Percentiles rank a stretch among this genome's conserved stretches.
phyloP scores from a whole-genome alignment of 92 coral and sea anemone genomes.

The Zoanthus gigantus region DNA sequence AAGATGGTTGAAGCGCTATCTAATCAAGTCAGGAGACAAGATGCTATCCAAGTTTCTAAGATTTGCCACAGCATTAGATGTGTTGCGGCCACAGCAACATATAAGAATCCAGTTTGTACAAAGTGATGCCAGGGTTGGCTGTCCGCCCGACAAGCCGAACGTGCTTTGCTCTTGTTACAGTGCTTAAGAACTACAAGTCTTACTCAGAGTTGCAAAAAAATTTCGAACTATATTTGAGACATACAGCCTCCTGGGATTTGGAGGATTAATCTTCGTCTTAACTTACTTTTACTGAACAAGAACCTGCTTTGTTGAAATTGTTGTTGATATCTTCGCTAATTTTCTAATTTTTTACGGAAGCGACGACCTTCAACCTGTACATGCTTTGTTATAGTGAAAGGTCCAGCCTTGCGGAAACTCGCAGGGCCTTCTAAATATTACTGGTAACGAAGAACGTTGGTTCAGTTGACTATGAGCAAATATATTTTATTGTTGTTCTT shows the following conservation, averaged over 20 bases:
- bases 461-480: slow-evolving; percentile 22
- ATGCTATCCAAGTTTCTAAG: slow-evolving; percentile 25
- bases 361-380: not conserved
- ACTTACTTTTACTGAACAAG: not conserved
- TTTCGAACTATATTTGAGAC: slow-evolving; percentile 46
- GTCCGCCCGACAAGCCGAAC: slow-evolving; percentile 50
- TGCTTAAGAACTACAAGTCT: slow-evolving; percentile 47
- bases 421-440: not conserved
- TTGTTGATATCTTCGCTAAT: not conserved
- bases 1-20: slow-evolving; percentile 22
- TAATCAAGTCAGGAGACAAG: slow-evolving; percentile 6
- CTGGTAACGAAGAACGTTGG: not conserved
- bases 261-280: slow-evolving; percentile 40
- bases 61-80: slow-evolving; percentile 20
- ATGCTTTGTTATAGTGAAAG: not conserved
- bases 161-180: slow-evolving; percentile 40
- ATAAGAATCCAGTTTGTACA: slow-evolving; percentile 1
- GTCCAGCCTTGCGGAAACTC: not conserved
- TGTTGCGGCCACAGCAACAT: slow-evolving; percentile 15
- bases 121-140: slow-evolving; percentile 52
- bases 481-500: not conserved
- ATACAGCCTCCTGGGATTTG: slow-evolving; percentile 55
- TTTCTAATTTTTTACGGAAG: not conserved
- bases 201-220: slow-evolving; percentile 37
- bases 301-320: not conserved